phyloP scores from a whole-genome alignment of 2,113 vertebrate species.

The Festucalex cinctus region DNA sequence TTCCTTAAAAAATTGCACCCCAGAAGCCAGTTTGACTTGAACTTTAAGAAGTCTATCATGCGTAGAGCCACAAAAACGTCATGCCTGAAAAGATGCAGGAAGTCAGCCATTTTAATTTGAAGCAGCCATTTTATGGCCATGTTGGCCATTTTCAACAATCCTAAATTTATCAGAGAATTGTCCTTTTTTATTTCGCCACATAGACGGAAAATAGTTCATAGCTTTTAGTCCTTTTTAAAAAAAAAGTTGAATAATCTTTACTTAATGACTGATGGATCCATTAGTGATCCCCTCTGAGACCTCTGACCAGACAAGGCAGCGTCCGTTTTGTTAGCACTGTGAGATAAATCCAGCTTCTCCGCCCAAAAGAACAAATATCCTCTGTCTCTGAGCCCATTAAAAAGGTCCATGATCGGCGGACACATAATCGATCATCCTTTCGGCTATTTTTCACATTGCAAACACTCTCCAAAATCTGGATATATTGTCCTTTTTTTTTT shows the following conservation, averaged over 20 bases:
- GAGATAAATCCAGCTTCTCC: not conserved
- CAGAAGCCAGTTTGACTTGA: no score
- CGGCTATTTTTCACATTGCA: not conserved
- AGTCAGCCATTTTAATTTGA: no score
- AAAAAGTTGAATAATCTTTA: not conserved
- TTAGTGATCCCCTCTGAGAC: not conserved
- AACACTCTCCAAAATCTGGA: not conserved
- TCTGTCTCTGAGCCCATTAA: not conserved
- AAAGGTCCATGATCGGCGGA: not conserved
- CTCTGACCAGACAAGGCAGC: not conserved
- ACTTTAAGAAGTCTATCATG: no score
- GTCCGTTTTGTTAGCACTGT: not conserved
- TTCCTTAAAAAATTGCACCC: no score
- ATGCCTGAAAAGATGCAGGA: no score
- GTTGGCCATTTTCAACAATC: no score
- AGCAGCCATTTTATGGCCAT: no score
- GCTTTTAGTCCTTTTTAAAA: not conserved
- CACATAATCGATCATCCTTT: not conserved
- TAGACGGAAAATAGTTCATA: not conserved
- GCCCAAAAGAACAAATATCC: not conserved
- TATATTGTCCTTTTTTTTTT: not conserved
- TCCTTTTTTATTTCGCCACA: not conserved
- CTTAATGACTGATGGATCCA: not conserved
- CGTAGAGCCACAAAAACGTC: no score
- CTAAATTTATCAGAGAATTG: no score